Percentiles rank a stretch among this genome's conserved stretches.
Evolutionary conservation across 2,113 vertebrate species (phyloP).

Genomic region (Larimichthys crocea): DNA sequence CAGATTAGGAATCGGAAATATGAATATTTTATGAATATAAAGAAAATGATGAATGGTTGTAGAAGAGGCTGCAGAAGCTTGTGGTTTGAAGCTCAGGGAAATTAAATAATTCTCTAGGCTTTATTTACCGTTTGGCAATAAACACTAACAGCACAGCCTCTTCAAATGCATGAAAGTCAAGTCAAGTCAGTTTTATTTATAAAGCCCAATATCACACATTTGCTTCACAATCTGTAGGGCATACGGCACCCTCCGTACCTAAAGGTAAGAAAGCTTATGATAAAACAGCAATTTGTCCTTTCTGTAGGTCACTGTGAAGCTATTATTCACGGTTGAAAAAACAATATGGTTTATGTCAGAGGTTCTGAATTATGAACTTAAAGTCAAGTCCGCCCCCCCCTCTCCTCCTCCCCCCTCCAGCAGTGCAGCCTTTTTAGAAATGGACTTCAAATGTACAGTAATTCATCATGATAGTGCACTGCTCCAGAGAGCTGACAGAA

Average conservation of each 20-base stretch:
- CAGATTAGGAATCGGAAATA: neutral
- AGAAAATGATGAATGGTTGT: neutral
- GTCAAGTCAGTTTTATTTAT: neutral
- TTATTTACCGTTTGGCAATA: neutral
- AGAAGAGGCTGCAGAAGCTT: neutral
- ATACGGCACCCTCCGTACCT: neutral
- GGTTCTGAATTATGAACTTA: slow-evolving; percentile 45
- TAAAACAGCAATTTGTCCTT: neutral
- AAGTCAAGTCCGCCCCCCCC: neutral
- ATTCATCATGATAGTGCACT: slow-evolving; percentile 56
- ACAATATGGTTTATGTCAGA: slow-evolving; percentile 37
- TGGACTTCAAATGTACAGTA: slow-evolving; percentile 18
- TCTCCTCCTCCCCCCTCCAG: neutral
- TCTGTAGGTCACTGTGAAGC: neutral
- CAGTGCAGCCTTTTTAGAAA: slow-evolving; percentile 46
- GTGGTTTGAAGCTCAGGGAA: neutral
- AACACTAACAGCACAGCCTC: neutral
- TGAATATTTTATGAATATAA: neutral
- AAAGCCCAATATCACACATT: neutral
- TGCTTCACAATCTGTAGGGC: neutral
- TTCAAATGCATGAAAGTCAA: slow-evolving; percentile 21
- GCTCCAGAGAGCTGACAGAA: slow-evolving; percentile 40
- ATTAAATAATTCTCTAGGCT: neutral
- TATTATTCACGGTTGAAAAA: slow-evolving; percentile 42
- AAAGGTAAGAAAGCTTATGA: neutral